Percentiles rank a stretch among this genome's conserved stretches.
Evolutionary conservation across 1,140 invertebrate species (phyloP).

Genomic region (Trichoplusia ni): DNA sequence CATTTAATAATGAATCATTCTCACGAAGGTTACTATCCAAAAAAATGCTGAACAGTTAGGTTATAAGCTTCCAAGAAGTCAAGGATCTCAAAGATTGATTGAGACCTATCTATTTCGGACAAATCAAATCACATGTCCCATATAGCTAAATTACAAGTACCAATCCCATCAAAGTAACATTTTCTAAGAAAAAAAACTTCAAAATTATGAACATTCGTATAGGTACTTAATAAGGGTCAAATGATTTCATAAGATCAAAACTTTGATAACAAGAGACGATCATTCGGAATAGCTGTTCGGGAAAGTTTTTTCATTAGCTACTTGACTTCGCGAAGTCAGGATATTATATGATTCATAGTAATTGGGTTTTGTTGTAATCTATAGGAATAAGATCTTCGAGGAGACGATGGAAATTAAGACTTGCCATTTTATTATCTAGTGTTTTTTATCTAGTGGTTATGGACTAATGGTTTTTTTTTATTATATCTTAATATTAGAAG

Average conservation of each 20-base stretch:
- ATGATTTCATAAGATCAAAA: constrained; percentile 23
- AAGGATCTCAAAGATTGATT: too few species aligned
- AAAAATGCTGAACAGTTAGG: too few species aligned
- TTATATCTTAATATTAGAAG: too few species aligned
- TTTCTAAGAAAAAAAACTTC: neutral
- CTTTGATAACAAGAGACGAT: constrained; percentile 19
- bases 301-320: constrained; percentile 31
- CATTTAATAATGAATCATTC: too few species aligned
- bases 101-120: too few species aligned
- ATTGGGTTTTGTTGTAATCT: constrained; percentile 28
- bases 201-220: constrained; percentile 3
- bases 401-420: constrained; percentile 8
- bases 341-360: constrained; percentile 31
- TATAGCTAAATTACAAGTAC: neutral
- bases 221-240: neutral
- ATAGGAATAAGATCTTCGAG: constrained; percentile 6
- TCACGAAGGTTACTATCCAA: too few species aligned
- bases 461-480: too few species aligned
- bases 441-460: too few species aligned
- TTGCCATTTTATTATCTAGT: too few species aligned
- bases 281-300: neutral
- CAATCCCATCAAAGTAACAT: neutral
- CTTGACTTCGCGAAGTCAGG: constrained; percentile 4
- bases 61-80: too few species aligned
- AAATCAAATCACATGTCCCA: too few species aligned